Evolutionary conservation across 2,888 invertebrate genomes (phyloP).

Genomic region (Erynnis tages): DNA sequence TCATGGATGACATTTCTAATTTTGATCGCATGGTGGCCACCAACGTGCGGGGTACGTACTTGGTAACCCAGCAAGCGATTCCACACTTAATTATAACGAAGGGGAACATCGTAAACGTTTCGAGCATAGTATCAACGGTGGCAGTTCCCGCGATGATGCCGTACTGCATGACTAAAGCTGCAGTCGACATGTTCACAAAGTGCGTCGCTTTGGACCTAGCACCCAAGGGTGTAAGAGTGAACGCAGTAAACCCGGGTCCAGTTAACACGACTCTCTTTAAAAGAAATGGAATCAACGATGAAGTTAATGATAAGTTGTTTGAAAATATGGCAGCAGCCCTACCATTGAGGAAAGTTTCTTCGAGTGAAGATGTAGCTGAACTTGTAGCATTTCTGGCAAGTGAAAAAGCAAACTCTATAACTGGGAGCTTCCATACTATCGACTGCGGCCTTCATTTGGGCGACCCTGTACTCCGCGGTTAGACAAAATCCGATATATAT

Average conservation of each 20-base stretch:
- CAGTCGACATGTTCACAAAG: slow-evolving; percentile 63
- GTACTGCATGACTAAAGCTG: slow-evolving; percentile 68
- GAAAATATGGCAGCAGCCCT: slow-evolving; percentile 42
- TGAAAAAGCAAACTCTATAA: slow-evolving; percentile 57
- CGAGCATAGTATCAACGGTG: slow-evolving; percentile 53
- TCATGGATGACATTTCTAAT: slow-evolving; percentile 43
- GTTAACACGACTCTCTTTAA: slow-evolving; percentile 57
- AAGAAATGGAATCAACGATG: slow-evolving; percentile 50
- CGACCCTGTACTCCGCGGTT: slow-evolving; percentile 23
- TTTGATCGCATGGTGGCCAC: slow-evolving; percentile 57
- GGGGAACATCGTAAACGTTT: slow-evolving; percentile 62
- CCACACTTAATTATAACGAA: slow-evolving; percentile 52
- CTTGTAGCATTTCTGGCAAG: slow-evolving; percentile 57
- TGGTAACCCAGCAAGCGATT: slow-evolving; percentile 49
- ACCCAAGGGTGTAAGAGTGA: slow-evolving; percentile 58
- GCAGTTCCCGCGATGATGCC: slow-evolving; percentile 50
- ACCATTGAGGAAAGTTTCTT: slow-evolving; percentile 51
- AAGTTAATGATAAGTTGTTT: slow-evolving; percentile 46
- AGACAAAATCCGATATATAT: neutral
- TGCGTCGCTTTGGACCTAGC: slow-evolving; percentile 58
- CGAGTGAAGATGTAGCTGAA: slow-evolving; percentile 56
- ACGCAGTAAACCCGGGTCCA: slow-evolving; percentile 63
- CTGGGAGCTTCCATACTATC: slow-evolving; percentile 53
- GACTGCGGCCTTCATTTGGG: slow-evolving; percentile 60
- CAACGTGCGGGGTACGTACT: slow-evolving; percentile 58